phyloP scores from a whole-genome alignment of 2,888 invertebrate species.

The Yponomeuta plumbellus region DNA sequence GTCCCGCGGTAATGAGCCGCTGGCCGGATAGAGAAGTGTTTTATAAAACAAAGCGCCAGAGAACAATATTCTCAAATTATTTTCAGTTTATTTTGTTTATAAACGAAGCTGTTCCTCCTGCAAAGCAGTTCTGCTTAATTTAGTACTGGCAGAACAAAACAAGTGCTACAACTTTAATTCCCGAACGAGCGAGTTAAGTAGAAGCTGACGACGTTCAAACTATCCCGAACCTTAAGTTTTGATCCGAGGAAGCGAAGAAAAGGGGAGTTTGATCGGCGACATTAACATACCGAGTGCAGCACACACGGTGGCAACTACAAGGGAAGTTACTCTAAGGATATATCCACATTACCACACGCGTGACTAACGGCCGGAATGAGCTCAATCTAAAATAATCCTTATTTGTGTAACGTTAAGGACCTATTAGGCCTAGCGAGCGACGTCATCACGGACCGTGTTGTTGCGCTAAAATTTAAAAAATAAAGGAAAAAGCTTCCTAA shows the following conservation, averaged over 20 bases:
- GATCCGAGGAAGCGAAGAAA: conserved; percentile 1
- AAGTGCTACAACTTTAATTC: not conserved
- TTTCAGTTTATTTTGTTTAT: conserved; percentile 5
- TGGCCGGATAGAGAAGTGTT: conserved; percentile 3
- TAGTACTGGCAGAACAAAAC: not conserved
- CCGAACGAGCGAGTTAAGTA: not conserved
- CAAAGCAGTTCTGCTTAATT: not conserved
- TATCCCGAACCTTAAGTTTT: not conserved
- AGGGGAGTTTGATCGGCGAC: not conserved
- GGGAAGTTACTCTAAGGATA: too few species aligned
- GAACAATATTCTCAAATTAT: conserved; percentile 15
- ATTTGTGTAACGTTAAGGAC: too few species aligned
- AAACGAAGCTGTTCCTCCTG: not conserved
- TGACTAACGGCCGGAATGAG: too few species aligned
- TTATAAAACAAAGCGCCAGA: conserved; percentile 5
- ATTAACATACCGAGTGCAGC: not conserved
- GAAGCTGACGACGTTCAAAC: not conserved
- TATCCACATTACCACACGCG: too few species aligned
- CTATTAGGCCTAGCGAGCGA: too few species aligned
- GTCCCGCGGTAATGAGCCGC: conserved; percentile 1
- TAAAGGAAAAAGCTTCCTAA: too few species aligned
- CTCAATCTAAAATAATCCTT: too few species aligned
- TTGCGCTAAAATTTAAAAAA: too few species aligned
- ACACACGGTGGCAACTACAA: not conserved
- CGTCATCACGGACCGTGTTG: too few species aligned